Base-by-base conservation (phyloP, 2,113 vertebrate species). In the Acinonyx jubatus region DNA sequence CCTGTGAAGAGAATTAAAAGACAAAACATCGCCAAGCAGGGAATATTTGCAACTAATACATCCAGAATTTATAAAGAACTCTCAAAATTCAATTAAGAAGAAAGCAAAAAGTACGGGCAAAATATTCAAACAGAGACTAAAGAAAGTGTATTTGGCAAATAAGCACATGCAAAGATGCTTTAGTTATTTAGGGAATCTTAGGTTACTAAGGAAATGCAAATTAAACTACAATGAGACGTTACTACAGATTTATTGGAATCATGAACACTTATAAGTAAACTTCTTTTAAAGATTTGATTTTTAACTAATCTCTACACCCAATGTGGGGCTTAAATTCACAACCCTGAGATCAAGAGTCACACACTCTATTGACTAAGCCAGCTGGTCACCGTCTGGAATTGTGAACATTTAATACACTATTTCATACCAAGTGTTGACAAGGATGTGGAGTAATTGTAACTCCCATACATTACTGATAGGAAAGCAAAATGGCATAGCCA, bases 1-100 rank as follows among this genome's bases (percentile, higher is more conserved):
- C 74, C 29, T 81, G n/a, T 71, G 84, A 91, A 96, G 25, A 96
- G 36, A 91, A 84, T 66, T 45, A 74, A 92, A 94, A 89, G 38
- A 66, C 2, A 92, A 95, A 76, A 76, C 3, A 33, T 4, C 73
- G 18, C 25, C 41, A 50, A 4, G 15, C 7, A 61, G 38, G n/a
- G 50, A 29, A 79, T 45, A 78, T 90, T 89, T 86, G 25, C 4
- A 65, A 92, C 65, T 4, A 76, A 85, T 66, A 55, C 29, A 90
- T 71, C 31, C 68, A 87, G 57, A 89, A 93, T 36, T 89, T 87
- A 82, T 57, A 41, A 93, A 7, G 29, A 88, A 95, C 57, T 45
- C 31, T 41, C 55, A 91, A 95, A 79, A 91, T 33, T 88, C n/a
- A 84, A 52, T 91, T 45, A 88, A 79, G 76, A 36, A 82, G 27